Base-by-base conservation (phyloP, 2,888 invertebrate genomes). In the Schizaphis graminum region DNA sequence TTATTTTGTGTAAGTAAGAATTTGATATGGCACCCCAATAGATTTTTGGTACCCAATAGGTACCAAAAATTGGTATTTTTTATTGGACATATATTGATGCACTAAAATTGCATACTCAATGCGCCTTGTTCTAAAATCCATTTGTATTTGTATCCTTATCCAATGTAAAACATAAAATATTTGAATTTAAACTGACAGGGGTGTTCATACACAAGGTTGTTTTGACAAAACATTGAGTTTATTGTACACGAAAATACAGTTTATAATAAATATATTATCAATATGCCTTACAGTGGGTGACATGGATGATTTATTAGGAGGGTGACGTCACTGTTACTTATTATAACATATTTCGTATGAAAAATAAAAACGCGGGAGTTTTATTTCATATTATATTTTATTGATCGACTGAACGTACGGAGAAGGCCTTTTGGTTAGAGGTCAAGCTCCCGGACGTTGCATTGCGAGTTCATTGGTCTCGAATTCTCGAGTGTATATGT, bases 391-490 rank as follows among this genome's bases (percentile, higher is more conserved):
- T 44, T 77, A 67, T n/a, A 11, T 44, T 44, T n/a, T 90, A 90
- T 90, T 90, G 90, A 90, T 90, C 90, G 88, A n/a, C 88, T 35
- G 53, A 35, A 53, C 16, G 85, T 21, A 35, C 5, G 13, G 28
- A 41, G 91, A 86, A 49, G 61, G 61, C 57, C 87, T 61, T 88
- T 67, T 28, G 49, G 67, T 77, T 67, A 67, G 92, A 92, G 92
- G 92, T 92, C 92, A 88, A 67, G 53, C 92, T 84, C 77, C 61
- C 49, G 86, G 44, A 47, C 92, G 92, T 49, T 92, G 92, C 88
- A 92, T 67, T 88, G 21, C 41, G 92, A 77, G 92, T 92, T 92
- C 92, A 47, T 92, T 53, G 92, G 92, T 92, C 87, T 87, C 49
- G 49, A 26, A 53, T 11, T 47, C 49, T 26, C 47, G 47, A 26